A percentile compares a stretch with the other conserved stretches of the same genome.
Evolutionary conservation across 2,113 vertebrate species (phyloP).

Genomic region (Prietella phreatophila): DNA sequence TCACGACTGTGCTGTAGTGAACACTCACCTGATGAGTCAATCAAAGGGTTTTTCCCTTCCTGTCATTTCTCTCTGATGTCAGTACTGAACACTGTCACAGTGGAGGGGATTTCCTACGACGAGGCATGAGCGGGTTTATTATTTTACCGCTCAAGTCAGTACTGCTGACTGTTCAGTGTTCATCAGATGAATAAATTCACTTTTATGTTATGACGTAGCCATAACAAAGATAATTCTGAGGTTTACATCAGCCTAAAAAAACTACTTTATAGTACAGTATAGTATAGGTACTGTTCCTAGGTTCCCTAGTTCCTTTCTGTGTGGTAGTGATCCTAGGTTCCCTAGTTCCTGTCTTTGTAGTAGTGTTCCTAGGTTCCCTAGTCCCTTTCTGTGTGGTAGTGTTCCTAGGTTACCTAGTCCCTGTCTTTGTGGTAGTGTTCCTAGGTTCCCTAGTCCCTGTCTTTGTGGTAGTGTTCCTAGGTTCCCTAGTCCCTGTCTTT

Average conservation of each 20-base stretch:
- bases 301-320: too few relatives aligned
- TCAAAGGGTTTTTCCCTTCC: constrained; percentile 5
- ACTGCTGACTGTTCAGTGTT: not conserved
- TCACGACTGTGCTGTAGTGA: not conserved
- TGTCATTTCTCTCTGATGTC: not conserved
- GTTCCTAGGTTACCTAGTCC: too few relatives aligned
- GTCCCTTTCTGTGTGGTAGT: too few relatives aligned
- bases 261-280: too few relatives aligned
- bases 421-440: too few relatives aligned
- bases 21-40: not conserved
- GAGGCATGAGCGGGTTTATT: not conserved
- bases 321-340: too few relatives aligned
- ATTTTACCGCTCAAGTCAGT: not conserved
- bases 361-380: too few relatives aligned
- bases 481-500: too few relatives aligned
- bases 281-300: too few relatives aligned
- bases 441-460: too few relatives aligned
- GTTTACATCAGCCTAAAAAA: not conserved
- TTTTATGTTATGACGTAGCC: not conserved
- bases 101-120: not conserved
- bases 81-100: not conserved
- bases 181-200: not conserved
- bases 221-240: not conserved
- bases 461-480: too few relatives aligned
- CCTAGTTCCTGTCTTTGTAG: too few relatives aligned